phyloP scores from a whole-genome alignment of 2,888 invertebrate species.

The Catocala sponsa region DNA sequence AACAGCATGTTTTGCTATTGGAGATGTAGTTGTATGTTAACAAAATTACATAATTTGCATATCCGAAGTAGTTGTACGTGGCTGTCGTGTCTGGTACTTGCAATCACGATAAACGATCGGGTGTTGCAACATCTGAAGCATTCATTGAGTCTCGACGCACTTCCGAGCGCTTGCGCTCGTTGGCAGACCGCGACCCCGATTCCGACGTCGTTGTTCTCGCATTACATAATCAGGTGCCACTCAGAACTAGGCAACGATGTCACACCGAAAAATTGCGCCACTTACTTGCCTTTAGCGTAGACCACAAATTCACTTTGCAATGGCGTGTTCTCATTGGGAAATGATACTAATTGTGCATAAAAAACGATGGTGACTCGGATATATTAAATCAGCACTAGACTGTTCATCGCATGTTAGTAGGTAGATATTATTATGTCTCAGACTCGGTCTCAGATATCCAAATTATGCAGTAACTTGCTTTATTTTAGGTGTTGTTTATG shows the following conservation, averaged over 20 bases:
- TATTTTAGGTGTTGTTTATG: no score
- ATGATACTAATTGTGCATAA: slow-evolving; percentile 12
- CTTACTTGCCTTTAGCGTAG: slow-evolving; percentile 60
- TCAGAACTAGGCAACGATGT: slow-evolving; percentile 87
- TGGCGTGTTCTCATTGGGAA: slow-evolving; percentile 39
- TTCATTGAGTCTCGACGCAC: slow-evolving; percentile 65
- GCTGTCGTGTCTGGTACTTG: slow-evolving; percentile 29
- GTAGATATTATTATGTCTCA: no score
- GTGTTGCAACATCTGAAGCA: slow-evolving; percentile 58
- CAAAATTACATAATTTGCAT: slow-evolving; percentile 34
- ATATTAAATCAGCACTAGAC: no score
- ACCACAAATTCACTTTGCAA: slow-evolving; percentile 47
- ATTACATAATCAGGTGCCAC: slow-evolving; percentile 84
- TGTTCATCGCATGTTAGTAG: no score
- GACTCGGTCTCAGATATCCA: no score
- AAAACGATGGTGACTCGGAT: no score
- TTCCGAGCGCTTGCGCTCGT: slow-evolving; percentile 76
- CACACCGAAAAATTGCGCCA: slow-evolving; percentile 86
- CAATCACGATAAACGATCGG: slow-evolving; percentile 50
- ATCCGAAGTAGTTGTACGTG: slow-evolving; percentile 23
- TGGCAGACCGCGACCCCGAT: slow-evolving; percentile 81
- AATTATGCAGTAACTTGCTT: no score
- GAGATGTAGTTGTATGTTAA: neutral
- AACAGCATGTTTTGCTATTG: no score
- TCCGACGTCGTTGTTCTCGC: slow-evolving; percentile 78